Evolutionary conservation across 2,888 invertebrate genomes (phyloP), one percentile per base, ranked within the genome.

Genomic region (Eueremaeus valkanovi): DNA sequence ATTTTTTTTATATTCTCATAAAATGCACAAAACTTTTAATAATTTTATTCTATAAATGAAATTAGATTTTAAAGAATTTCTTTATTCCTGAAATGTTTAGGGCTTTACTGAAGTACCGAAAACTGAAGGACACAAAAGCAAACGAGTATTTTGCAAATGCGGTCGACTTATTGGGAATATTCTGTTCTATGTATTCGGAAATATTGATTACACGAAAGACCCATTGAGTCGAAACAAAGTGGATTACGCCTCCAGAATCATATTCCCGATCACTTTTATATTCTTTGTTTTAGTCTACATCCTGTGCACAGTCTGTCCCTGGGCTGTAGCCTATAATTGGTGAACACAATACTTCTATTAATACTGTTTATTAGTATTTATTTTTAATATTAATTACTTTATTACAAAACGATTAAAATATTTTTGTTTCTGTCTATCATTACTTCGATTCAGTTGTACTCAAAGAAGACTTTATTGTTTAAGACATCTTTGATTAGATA

Each of bases 161-260:
- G 31, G 58, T 29, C 27, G 58, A 58, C 31, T 58, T 6, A n/a
- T 75, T n/a, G 72, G 55, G n/a, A 55, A 61, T 27, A 31, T 75
- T 1, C 18, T 75, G 18, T 24, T 36, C 18, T 11, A 42, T 27
- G 27, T 76, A n/a, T 76, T 61, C 49, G 77, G 77, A 31, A 29
- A 68, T 13, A 63, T 76, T 9, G 76, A 77, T 55, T 76, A 31
- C 16, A n/a, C 31, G 5, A 73, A 58, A 21, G 58, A 73, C 45
- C 76, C 77, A 36, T 73, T 72, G 31, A 63, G 42, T 42, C 21
- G 77, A 40, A 77, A 77, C 27, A 77, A 77, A 49, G 73, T 77
- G 9, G 77, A 77, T 49, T 75, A 77, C 36, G 40, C 27, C 21
- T 66, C 75, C 3, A 27, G 77, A 51, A 66, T 77, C n/a, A 13